Base-by-base conservation (phyloP, 2,113 vertebrate species). In the Chamaetylas fuelleborni region DNA sequence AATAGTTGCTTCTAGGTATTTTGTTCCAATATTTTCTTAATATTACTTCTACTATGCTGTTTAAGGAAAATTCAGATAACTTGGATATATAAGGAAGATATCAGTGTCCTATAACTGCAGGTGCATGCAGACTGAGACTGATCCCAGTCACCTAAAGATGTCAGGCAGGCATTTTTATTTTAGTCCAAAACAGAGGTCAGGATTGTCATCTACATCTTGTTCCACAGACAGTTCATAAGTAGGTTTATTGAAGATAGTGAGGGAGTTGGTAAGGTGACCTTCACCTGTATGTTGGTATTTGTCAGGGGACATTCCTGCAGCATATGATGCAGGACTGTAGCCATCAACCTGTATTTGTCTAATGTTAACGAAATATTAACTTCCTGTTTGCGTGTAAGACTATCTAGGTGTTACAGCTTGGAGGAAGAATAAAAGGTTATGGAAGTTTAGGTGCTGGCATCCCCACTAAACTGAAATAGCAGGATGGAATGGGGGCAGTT, bases 61-160 rank as follows among this genome's bases (percentile, higher is more conserved):
- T 64, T 36, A 61, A 82, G 48, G 53, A 88, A 78, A 70, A 78
- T 19, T 12, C 1, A 34, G 43, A 12, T 86, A 34, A 51, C 36
- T 66, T 47, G 10, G 3, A 3, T 54, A 4, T 51, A 3, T 56
- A 19, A 70, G 56, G 38, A 70, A 71, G 29, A 29, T 36, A 70
- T 0, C 9, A 14, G 11, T 64, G 26, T 61, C 47, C 36, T 64
- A 70, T 47, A 43, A 47, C 15, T 0, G 0, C 64, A 51, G 15
- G 29, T 13, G 14, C 5, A 1, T 56, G 18, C 26, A 51, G 48
- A 6, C 34, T 58, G 66, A 58, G 51, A 26, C 34, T 45, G 24
- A 22, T 19, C 28, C 36, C 73, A 79, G 28, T 60, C 5, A 14
- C 61, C 22, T 57, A 24, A 79, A 81, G 38, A 40, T 33, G 25